Conservation (phyloP, 2,113 vertebrate genomes). For the Furnarius figulus region DNA sequence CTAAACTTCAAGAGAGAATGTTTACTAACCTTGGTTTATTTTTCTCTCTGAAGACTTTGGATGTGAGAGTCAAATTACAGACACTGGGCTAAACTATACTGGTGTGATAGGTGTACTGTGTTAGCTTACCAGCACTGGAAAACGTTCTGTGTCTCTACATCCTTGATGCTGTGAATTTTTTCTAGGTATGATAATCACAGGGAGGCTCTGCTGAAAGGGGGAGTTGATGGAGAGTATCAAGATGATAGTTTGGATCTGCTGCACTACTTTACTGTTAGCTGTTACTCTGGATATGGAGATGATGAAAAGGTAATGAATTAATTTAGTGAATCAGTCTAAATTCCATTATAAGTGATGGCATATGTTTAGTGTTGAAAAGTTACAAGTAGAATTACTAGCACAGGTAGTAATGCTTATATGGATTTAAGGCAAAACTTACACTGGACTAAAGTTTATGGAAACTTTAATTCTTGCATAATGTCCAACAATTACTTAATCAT, state of each 20-base stretch:
- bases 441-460: not conserved
- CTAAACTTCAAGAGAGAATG: not conserved
- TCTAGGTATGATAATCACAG: constrained; percentile 95
- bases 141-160: not conserved
- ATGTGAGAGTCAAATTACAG: not conserved
- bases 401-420: not conserved
- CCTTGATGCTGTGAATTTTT: not conserved
- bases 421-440: not conserved
- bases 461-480: not conserved
- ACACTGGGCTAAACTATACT: not conserved
- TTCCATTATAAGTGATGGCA: not conserved
- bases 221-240: constrained; percentile 86
- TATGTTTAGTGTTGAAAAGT: not conserved
- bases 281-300: constrained; percentile 92
- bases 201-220: constrained; percentile 91
- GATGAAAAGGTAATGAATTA: constrained; percentile 83
- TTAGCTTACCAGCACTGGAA: not conserved
- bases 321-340: not conserved
- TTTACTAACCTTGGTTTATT: not conserved
- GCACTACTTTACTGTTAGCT: constrained; percentile 91
- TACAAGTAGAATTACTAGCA: not conserved
- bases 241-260: constrained; percentile 92
- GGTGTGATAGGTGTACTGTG: not conserved
- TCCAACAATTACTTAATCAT: not conserved
- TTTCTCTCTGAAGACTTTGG: not conserved